Base-by-base conservation (phyloP, 30 jellyfish, hydroid and myxozoan species). In the Pelagia noctiluca region DNA sequence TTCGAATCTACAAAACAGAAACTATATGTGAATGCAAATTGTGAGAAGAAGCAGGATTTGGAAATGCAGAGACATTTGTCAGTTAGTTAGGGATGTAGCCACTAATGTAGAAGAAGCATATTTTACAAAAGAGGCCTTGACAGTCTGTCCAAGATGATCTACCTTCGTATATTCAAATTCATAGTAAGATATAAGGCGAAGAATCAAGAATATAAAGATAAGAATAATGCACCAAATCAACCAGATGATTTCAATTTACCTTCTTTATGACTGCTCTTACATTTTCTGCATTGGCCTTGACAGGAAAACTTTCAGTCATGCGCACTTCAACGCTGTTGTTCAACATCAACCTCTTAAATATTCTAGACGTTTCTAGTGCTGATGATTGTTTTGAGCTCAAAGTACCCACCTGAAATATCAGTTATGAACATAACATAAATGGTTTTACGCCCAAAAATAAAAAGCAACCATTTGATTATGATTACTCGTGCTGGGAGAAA, bases 401-500 rank as follows among this genome's bases (percentile, higher is more conserved):
- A 16, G 89, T 86, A 3, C 96, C 92, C 18, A 84, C 95, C 98
- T 92, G 66, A 24, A 86, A 53, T 21, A 49, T n/a, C 13, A 30
- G 80, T n/a, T n/a, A n/a, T n/a, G n/a, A n/a, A n/a, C n/a, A n/a
- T n/a, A n/a, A n/a, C n/a, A n/a, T n/a, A n/a, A n/a, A n/a, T n/a
- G n/a, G n/a, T n/a, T n/a, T n/a, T n/a, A n/a, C n/a, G n/a, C n/a
- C n/a, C n/a, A n/a, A n/a, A n/a, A 49, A 11, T 0, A 2, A 69
- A 2, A 23, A 29, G 2, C 25, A 63, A 46, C n/a, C 3, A 62
- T 16, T 2, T 16, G 30, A 37, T 0, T 18, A 19, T 33, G 75
- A 26, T 23, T 21, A 21, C 37, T 1, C 19, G 31, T 62, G 33
- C 52, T 1, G 1, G 22, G 37, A 53, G 10, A n/a, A 23, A 28